Percentiles rank a stretch among this genome's conserved stretches.
Conservation (phyloP, 2,888 invertebrate genomes). For the Chymomyza fuscimana region DNA sequence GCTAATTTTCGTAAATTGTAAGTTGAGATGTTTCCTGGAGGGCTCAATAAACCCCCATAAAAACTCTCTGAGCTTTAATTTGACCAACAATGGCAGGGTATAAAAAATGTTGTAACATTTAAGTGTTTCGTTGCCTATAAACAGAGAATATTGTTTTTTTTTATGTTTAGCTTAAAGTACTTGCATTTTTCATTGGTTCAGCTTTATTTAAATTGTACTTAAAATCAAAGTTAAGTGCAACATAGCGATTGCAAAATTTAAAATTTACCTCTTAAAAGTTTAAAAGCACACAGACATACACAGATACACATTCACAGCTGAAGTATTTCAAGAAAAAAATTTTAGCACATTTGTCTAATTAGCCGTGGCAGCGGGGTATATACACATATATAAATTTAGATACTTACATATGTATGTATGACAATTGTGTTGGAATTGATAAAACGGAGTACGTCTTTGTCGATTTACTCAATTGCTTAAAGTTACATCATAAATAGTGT, state of each 20-base stretch:
- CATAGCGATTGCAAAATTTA: constrained; percentile 21
- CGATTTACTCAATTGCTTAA: no score
- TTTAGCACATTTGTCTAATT: constrained; percentile 1
- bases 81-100: not conserved
- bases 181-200: constrained; percentile 40
- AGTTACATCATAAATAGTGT: no score
- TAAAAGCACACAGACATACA: not conserved
- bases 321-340: constrained; percentile 3
- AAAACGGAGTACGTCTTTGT: constrained; percentile 4
- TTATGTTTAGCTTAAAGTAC: constrained; percentile 6
- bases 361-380: not conserved
- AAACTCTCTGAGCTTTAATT: not conserved
- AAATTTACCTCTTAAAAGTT: not conserved
- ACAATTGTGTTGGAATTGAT: constrained; percentile 10
- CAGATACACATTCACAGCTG: not conserved
- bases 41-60: constrained; percentile 26
- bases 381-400: no score
- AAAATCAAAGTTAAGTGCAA: constrained; percentile 72
- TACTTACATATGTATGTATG: not conserved
- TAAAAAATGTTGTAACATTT: constrained; percentile 64
- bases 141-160: constrained; percentile 36
- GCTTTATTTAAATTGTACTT: constrained; percentile 56
- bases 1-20: constrained; percentile 61
- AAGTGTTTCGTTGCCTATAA: constrained; percentile 49
- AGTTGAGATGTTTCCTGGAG: constrained; percentile 44